phyloP scores from a whole-genome alignment of 2,888 invertebrate species.

The Netelia melanura region DNA sequence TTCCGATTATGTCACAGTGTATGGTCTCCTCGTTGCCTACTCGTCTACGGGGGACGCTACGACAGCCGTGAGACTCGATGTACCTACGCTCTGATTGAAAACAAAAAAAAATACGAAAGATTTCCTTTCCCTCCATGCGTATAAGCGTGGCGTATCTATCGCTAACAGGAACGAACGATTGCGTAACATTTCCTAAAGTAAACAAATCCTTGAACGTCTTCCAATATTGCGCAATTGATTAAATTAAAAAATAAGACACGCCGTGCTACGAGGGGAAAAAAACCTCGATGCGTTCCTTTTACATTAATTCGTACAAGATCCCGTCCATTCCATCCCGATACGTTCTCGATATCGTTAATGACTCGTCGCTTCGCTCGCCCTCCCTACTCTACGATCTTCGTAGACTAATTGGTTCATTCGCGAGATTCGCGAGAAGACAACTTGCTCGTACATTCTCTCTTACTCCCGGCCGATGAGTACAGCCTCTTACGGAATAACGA shows the following conservation, averaged over 20 bases:
- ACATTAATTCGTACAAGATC: slow-evolving; percentile 35
- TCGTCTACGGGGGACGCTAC: slow-evolving; percentile 18
- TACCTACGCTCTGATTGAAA: not conserved
- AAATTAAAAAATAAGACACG: slow-evolving; percentile 13
- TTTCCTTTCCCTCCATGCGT: not conserved
- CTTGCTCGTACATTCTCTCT: not conserved
- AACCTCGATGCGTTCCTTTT: slow-evolving; percentile 24
- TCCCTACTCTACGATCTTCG: slow-evolving; percentile 4
- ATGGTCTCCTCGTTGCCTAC: slow-evolving; percentile 52
- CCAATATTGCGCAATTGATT: slow-evolving; percentile 42
- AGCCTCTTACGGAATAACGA: not conserved
- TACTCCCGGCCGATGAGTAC: not conserved
- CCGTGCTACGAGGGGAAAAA: slow-evolving; percentile 10
- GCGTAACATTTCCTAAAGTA: slow-evolving; percentile 23
- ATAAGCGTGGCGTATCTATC: no score
- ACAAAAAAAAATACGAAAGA: not conserved
- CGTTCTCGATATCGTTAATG: slow-evolving; percentile 40
- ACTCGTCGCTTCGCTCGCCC: slow-evolving; percentile 15
- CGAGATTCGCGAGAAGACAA: slow-evolving; percentile 13
- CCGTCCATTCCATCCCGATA: not conserved
- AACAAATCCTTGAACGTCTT: slow-evolving; percentile 36
- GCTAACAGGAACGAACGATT: slow-evolving; percentile 7
- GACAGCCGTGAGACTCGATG: not conserved
- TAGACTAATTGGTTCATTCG: slow-evolving; percentile 34
- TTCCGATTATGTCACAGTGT: slow-evolving; percentile 64